These are phyloP conservation scores for Petrocephalus microphthalmus DNA, from an alignment of 2,113 vertebrate species.

Conservation along the genomic window DNA sequence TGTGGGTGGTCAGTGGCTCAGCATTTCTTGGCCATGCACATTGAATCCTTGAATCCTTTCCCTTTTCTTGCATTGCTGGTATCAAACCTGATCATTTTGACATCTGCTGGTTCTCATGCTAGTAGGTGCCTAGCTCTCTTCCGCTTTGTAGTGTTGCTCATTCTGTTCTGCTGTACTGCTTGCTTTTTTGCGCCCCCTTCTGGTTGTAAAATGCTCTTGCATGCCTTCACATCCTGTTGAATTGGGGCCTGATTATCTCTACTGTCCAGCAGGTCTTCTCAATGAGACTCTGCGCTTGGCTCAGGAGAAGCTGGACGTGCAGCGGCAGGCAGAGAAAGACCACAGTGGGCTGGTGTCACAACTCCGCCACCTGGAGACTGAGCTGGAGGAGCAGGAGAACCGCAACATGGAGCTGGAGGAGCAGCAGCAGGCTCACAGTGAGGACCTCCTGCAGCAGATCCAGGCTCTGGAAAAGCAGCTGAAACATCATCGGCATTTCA, in stretches of 20 bases:
- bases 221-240: background rate
- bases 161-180: background rate
- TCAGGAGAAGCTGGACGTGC: constrained; percentile 74
- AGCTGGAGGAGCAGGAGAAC: constrained; percentile 79
- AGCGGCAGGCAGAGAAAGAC: constrained; percentile 84
- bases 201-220: background rate
- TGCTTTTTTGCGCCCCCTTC: background rate
- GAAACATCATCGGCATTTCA: constrained; percentile 84
- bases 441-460: constrained; percentile 76
- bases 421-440: constrained; percentile 59
- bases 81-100: constrained; percentile 54
- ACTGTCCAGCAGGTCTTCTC: constrained; percentile 61
- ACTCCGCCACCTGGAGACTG: constrained; percentile 71
- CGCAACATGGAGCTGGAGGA: constrained; percentile 62
- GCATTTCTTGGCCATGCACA: background rate
- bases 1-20: background rate
- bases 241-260: background rate
- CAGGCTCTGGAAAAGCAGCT: constrained; percentile 84
- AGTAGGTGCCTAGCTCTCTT: background rate
- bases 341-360: constrained; percentile 63
- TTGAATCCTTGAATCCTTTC: background rate
- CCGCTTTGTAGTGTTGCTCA: background rate
- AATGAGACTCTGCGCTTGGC: constrained; percentile 71
- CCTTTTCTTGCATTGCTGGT: constrained; percentile 31
- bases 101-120: background rate